These are phyloP conservation scores for Cyphomyrus discorhynchus DNA, from an alignment of 2,113 vertebrate species.

Conservation along the genomic window DNA sequence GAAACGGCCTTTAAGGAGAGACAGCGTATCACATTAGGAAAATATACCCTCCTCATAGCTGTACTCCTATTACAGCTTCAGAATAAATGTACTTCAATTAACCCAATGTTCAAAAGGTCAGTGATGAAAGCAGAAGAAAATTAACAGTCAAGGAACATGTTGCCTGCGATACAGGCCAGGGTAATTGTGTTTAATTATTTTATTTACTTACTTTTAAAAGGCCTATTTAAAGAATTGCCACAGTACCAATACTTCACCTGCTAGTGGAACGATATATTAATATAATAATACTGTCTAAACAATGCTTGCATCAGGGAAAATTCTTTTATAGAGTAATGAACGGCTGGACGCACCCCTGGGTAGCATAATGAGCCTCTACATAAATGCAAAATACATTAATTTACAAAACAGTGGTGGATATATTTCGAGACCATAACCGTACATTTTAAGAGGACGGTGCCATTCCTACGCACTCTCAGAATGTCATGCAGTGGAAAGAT, in stretches of 20 bases:
- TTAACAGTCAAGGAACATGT: background rate
- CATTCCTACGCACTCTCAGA: background rate
- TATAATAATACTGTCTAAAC: background rate
- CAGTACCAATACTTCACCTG: background rate
- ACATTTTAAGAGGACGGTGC: background rate
- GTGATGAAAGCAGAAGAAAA: background rate
- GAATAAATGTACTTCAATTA: constrained; percentile 6
- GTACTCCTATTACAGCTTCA: background rate
- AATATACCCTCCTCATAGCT: background rate
- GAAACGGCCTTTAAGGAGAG: background rate
- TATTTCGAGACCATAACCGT: background rate
- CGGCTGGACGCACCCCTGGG: background rate
- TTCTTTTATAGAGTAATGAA: background rate
- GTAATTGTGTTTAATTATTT: background rate
- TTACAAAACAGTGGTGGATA: background rate
- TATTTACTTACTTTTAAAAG: constrained; percentile 4
- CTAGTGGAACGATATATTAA: background rate
- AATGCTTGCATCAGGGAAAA: background rate
- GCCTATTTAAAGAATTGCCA: background rate
- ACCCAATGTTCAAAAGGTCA: background rate
- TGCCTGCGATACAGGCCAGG: background rate
- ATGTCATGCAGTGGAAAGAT: background rate
- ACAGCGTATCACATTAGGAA: background rate
- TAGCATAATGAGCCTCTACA: background rate
- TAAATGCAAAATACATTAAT: background rate